Base-by-base conservation (phyloP, 1,140 invertebrate species). In the Lamellibrachia luymesi region DNA sequence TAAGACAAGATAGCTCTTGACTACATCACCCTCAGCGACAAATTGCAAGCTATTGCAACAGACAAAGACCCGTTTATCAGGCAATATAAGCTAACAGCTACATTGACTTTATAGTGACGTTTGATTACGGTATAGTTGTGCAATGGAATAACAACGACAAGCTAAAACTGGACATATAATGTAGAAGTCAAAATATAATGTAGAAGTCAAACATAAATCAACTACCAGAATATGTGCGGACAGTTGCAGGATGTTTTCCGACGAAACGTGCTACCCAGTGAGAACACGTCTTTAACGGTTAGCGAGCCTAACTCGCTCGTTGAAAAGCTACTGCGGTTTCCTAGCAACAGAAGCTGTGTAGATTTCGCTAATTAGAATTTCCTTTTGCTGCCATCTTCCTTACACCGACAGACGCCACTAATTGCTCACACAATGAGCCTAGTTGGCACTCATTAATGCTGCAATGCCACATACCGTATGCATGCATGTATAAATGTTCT, bases 291-390 rank as follows among this genome's bases (percentile, higher is more conserved):
- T 80, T 17, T 17, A 0, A 6, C 17, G 52, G 52, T 17, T 6
- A 17, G 52, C 6, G 17, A 56, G 52, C 52, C 52, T 6, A 56
- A 17, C 6, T 80, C 64, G 1, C 64, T 17, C 5, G 64, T 22
- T 80, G 64, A 80, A 80, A 80, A 80, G 25, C 6, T 22, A 4
- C 13, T 80, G 64, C 64, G 64, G 64, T 80, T 80, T 6, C 64
- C 64, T 80, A 80, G 64, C 64, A 80, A 80, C 64, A 22, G 64
- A 80, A 80, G 17, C 64, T 80, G 5, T 22, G 64, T 80, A 4
- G 64, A 80, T 80, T 80, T 80, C 64, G 64, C 64, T 80, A 80
- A 80, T 80, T 80, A 80, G 64, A 80, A 80, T 17, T 80, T 80
- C 64, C 64, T 22, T 80, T 80, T 80, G 64, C 64, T 17, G 64